A percentile compares a stretch with the other conserved stretches of the same genome.
These are phyloP conservation scores for Origma solitaria DNA, from an alignment of 2,113 vertebrate genomes.

Conservation along the genomic window DNA sequence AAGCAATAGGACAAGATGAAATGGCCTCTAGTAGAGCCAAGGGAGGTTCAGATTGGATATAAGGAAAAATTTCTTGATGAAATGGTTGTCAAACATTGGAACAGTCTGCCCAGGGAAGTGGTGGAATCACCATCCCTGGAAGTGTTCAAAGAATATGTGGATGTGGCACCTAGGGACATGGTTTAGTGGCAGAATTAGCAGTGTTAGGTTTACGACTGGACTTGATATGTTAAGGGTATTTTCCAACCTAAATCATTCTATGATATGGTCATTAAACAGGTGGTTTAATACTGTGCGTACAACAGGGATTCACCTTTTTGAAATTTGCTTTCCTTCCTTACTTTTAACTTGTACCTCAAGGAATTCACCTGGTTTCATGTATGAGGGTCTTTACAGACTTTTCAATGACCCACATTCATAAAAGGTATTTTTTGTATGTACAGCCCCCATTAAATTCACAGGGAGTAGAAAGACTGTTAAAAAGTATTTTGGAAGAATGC, in stretches of 20 bases:
- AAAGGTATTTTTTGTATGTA: neutral
- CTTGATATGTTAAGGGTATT: neutral
- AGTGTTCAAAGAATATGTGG: neutral
- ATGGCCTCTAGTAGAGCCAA: neutral
- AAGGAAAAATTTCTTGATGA: neutral
- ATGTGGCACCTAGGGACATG: neutral
- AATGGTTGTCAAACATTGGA: neutral
- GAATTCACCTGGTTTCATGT: neutral
- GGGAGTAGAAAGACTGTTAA: neutral
- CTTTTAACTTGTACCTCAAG: neutral
- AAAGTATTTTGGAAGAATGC: neutral
- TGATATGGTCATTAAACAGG: neutral
- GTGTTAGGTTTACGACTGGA: neutral
- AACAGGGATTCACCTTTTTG: neutral
- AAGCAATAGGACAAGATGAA: neutral
- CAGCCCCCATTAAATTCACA: neutral
- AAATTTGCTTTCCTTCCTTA: neutral
- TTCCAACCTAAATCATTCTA: neutral
- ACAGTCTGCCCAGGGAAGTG: neutral
- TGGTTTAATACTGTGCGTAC: neutral
- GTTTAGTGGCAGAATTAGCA: neutral
- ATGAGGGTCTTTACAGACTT: neutral
- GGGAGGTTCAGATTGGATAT: neutral
- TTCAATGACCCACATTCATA: neutral
- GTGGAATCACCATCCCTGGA: neutral